phyloP scores from a whole-genome alignment of 1,140 invertebrate genomes.

The Penaeus chinensis region DNA sequence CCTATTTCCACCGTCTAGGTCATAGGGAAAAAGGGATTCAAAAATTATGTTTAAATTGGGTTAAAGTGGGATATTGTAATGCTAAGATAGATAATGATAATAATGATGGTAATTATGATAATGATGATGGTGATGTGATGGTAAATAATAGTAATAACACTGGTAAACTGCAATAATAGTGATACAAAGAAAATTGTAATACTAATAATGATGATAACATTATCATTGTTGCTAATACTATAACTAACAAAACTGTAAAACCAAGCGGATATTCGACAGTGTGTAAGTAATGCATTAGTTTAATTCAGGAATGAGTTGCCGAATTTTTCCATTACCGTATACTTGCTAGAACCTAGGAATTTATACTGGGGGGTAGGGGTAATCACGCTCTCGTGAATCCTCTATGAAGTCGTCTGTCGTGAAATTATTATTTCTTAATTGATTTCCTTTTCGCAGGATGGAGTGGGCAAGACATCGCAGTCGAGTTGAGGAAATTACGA shows the following conservation, averaged over 20 bases:
- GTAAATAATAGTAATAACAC: too few species aligned
- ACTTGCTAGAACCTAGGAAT: too few species aligned
- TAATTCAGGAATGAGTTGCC: too few species aligned
- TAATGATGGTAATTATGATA: not conserved
- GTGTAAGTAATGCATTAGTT: too few species aligned
- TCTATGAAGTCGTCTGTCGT: not conserved
- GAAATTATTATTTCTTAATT: not conserved
- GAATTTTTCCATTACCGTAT: too few species aligned
- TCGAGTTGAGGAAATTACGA: slow-evolving; percentile 58
- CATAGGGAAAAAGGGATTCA: too few species aligned
- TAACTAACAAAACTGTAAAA: too few species aligned
- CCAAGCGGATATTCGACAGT: too few species aligned
- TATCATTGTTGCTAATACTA: not conserved
- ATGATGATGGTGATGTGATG: not conserved
- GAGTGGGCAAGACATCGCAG: slow-evolving; percentile 58
- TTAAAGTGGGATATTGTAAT: not conserved
- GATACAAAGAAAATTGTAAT: not conserved
- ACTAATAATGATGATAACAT: not conserved
- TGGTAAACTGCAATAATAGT: not conserved
- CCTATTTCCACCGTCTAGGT: too few species aligned
- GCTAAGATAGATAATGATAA: not conserved
- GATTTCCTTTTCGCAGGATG: slow-evolving; percentile 16
- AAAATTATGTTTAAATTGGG: too few species aligned
- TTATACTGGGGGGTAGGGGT: not conserved
- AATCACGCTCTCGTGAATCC: not conserved